Evolutionary conservation across 2,113 vertebrate species (phyloP).

Genomic region (Osmerus mordax): DNA sequence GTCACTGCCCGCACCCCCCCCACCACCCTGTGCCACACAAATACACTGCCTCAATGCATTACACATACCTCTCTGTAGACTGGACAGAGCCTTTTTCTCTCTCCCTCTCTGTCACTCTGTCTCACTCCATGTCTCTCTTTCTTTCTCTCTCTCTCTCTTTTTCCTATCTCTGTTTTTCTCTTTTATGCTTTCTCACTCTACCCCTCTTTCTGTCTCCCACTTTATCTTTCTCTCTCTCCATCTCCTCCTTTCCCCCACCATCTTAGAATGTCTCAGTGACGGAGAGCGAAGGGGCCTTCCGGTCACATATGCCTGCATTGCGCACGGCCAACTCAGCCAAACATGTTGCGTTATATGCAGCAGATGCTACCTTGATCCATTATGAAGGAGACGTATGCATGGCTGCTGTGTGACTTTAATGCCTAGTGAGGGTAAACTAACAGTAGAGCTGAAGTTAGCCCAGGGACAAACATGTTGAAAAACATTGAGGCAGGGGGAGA

Average conservation of each 20-base stretch:
- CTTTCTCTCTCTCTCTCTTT: slow-evolving; percentile 13
- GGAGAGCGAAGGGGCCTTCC: too few species aligned
- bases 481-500: neutral
- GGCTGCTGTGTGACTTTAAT: neutral
- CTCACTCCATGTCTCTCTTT: neutral
- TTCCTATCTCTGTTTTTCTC: slow-evolving; percentile 28
- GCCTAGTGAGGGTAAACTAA: neutral
- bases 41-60: too few species aligned
- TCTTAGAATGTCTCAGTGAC: too few species aligned
- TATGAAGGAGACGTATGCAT: neutral
- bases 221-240: slow-evolving; percentile 30
- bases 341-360: too few species aligned
- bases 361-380: too few species aligned
- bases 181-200: neutral
- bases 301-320: too few species aligned
- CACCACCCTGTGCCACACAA: too few species aligned
- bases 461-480: neutral
- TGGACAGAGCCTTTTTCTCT: neutral
- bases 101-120: neutral
- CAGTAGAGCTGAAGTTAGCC: neutral
- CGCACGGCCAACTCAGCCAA: too few species aligned
- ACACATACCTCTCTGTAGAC: too few species aligned
- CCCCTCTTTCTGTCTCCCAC: slow-evolving; percentile 17
- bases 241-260: neutral
- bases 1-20: too few species aligned